These are phyloP conservation scores for Cancer borealis DNA, from an alignment of 2,888 invertebrate species.

Conservation along the genomic window DNA sequence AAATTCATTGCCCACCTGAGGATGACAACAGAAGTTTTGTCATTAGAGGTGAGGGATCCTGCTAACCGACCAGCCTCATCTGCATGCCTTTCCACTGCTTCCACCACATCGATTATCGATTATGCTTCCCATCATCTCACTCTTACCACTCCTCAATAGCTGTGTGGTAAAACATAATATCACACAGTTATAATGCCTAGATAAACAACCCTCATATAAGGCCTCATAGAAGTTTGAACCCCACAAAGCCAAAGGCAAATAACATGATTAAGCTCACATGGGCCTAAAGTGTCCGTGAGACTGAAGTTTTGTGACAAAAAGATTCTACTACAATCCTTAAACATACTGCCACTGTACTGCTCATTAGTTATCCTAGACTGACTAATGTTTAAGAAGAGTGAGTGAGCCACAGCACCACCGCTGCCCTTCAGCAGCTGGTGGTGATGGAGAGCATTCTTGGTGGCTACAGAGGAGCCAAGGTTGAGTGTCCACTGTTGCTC, in stretches of 20 bases:
- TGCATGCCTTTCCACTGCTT: no score
- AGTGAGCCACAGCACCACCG: not conserved
- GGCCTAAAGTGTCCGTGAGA: not conserved
- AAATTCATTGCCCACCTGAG: conserved; percentile 47
- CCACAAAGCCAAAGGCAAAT: not conserved
- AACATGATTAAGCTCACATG: not conserved
- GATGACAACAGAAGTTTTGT: conserved; percentile 4
- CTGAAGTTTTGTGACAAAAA: not conserved
- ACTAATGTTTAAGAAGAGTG: not conserved
- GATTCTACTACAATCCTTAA: no score
- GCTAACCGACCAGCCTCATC: no score
- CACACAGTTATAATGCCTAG: not conserved
- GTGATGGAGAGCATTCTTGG: conserved; percentile 67
- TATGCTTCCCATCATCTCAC: no score
- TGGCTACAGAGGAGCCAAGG: conserved; percentile 47
- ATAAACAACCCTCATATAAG: no score
- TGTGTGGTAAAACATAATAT: no score
- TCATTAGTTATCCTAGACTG: not conserved
- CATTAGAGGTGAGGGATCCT: conserved; percentile 61
- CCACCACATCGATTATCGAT: no score
- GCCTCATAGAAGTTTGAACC: not conserved
- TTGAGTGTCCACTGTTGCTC: conserved; percentile 82
- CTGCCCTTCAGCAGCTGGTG: conserved; percentile 69
- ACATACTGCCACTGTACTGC: not conserved
- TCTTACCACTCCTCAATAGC: no score